Evolutionary conservation across 1,140 invertebrate species (phyloP).

Genomic region (Asbolus verrucosus): DNA sequence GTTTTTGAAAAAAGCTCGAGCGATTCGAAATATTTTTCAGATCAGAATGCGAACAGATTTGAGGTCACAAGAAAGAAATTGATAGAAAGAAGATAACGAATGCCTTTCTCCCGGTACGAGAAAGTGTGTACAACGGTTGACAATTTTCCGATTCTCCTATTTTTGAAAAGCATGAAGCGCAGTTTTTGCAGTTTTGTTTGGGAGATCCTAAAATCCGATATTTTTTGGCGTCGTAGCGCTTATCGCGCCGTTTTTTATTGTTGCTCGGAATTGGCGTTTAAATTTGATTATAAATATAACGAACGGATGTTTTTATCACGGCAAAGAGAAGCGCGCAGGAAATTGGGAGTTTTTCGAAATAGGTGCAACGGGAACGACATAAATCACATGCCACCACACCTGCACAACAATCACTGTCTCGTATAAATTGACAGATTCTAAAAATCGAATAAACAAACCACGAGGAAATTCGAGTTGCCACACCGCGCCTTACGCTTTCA

Average conservation of each 20-base stretch:
- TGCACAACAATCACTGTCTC: slow-evolving; percentile 12
- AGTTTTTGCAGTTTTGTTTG: neutral
- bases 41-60: too few relatives aligned
- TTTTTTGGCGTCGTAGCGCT: neutral
- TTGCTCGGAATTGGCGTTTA: slow-evolving; percentile 8
- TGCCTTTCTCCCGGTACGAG: too few relatives aligned
- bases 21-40: too few relatives aligned
- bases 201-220: too few relatives aligned
- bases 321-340: slow-evolving; percentile 18
- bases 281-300: slow-evolving; percentile 2
- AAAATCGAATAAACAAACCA: slow-evolving; percentile 8
- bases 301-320: slow-evolving; percentile 1
- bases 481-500: slow-evolving; percentile 44
- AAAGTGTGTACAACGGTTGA: too few relatives aligned
- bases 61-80: too few relatives aligned
- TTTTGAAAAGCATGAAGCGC: too few relatives aligned
- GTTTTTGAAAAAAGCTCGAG: too few relatives aligned
- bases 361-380: neutral
- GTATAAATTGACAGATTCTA: slow-evolving; percentile 2
- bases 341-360: slow-evolving; percentile 5
- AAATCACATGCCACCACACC: slow-evolving; percentile 18
- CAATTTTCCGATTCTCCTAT: too few relatives aligned
- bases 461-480: slow-evolving; percentile 1
- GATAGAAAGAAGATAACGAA: too few relatives aligned
- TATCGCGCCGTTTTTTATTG: neutral